Conservation (phyloP, 2,113 vertebrate species). For the Probosciger aterrimus region DNA sequence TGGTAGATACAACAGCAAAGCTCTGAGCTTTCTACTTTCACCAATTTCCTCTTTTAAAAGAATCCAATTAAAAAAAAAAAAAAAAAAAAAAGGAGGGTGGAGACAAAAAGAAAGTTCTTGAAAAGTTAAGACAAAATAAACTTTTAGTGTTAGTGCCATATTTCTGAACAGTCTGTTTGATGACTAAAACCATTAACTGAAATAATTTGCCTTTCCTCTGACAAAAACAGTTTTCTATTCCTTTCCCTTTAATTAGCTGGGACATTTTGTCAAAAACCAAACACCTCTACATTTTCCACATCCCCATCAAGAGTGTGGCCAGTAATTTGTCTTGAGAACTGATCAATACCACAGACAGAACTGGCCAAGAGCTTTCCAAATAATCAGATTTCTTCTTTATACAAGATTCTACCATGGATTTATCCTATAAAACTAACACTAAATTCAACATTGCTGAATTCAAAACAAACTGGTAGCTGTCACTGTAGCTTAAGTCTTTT, state of each 20-base stretch:
- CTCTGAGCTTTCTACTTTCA: neutral
- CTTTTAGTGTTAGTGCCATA: neutral
- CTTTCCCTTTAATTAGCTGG: neutral
- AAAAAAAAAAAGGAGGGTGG: accelerated
- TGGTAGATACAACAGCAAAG: neutral
- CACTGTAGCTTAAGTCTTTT: neutral
- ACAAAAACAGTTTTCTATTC: neutral
- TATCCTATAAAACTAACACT: neutral
- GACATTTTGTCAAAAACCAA: neutral
- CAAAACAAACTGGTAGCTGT: neutral
- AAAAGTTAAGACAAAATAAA: neutral
- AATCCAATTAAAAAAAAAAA: neutral
- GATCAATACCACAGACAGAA: neutral
- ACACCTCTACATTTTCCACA: neutral
- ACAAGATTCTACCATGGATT: neutral
- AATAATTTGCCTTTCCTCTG: neutral
- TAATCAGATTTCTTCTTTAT: neutral
- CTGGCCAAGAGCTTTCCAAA: neutral
- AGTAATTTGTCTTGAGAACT: neutral
- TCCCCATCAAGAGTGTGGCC: neutral
- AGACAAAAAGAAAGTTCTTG: neutral
- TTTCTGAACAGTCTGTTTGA: neutral
- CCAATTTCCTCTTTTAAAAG: neutral
- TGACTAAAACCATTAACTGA: neutral
- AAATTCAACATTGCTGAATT: neutral